These are phyloP conservation scores for Candidula unifasciata DNA, from an alignment of 2,888 invertebrate species.

Conservation along the genomic window DNA sequence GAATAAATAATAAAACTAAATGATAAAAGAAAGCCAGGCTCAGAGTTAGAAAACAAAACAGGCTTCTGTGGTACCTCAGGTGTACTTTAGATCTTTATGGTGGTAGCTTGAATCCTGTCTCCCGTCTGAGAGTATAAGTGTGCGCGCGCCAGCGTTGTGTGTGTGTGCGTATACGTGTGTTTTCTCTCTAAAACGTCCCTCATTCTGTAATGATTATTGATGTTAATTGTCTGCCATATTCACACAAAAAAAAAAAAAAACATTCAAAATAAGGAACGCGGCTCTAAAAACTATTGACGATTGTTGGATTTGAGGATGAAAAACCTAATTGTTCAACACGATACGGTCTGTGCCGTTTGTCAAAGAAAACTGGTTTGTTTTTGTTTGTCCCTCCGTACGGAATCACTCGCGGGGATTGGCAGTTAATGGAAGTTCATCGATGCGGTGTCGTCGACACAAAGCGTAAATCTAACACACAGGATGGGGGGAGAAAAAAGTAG, in stretches of 20 bases:
- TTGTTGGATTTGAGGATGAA: constrained; percentile 27
- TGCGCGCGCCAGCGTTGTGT: too few species aligned
- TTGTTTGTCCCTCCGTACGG: constrained; percentile 19
- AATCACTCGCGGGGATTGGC: constrained; percentile 25
- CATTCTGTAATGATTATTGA: background rate
- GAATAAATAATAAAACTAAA: too few species aligned
- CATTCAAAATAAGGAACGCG: background rate
- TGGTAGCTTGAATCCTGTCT: too few species aligned
- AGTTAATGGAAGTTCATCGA: constrained; percentile 44
- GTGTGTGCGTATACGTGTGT: too few species aligned
- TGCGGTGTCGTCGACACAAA: constrained; percentile 35
- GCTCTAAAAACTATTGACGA: constrained; percentile 23
- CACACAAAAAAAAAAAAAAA: background rate
- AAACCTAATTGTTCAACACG: constrained; percentile 24
- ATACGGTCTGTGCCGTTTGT: background rate
- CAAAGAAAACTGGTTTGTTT: constrained; percentile 32
- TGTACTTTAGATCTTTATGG: too few species aligned
- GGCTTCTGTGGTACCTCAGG: too few species aligned
- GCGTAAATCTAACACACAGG: constrained; percentile 26
- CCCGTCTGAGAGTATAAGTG: too few species aligned
- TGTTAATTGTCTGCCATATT: constrained; percentile 10
- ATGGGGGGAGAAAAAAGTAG: background rate
- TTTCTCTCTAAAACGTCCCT: background rate
- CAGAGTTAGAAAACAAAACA: too few species aligned
- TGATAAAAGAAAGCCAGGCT: too few species aligned